Conservation (phyloP, 2,797 vertebrate species). For the Falco peregrinus region DNA sequence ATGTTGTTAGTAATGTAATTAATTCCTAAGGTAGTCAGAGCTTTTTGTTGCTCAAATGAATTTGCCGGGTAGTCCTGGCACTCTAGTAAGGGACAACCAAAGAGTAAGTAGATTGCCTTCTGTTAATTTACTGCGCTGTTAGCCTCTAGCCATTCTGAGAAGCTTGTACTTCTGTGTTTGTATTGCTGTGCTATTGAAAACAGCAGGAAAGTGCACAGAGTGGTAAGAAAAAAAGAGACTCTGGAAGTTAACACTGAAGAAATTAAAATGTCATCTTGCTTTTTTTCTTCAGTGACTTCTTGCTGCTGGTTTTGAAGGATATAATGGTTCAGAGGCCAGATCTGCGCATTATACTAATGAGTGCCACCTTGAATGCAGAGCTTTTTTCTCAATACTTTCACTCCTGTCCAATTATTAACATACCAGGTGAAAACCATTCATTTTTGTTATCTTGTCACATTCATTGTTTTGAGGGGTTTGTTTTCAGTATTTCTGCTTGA, state of each 20-base stretch:
- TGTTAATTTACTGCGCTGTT: not conserved
- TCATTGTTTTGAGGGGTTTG: not conserved
- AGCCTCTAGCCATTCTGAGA: not conserved
- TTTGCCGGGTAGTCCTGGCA: not conserved
- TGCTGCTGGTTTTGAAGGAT: conserved; percentile 94
- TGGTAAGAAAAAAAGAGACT: not conserved
- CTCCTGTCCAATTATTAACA: conserved; percentile 87
- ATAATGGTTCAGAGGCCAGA: conserved; percentile 87
- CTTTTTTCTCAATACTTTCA: conserved; percentile 95
- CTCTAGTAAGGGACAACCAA: not conserved
- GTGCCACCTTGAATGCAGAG: conserved; percentile 93
- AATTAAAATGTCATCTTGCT: conserved; percentile 16
- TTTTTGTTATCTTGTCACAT: not conserved
- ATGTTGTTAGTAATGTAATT: not conserved
- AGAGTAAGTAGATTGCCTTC: not conserved
- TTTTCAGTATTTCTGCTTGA: not conserved
- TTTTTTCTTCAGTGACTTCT: conserved; percentile 87
- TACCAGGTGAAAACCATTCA: conserved; percentile 84
- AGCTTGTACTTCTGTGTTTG: not conserved
- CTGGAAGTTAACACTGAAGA: not conserved
- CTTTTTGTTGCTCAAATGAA: not conserved
- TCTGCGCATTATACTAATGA: conserved; percentile 95
- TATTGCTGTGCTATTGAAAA: not conserved
- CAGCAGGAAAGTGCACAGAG: not conserved
- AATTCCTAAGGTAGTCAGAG: not conserved